Conservation (phyloP, 2,888 invertebrate species). For the Megalurothrips usitatus region DNA sequence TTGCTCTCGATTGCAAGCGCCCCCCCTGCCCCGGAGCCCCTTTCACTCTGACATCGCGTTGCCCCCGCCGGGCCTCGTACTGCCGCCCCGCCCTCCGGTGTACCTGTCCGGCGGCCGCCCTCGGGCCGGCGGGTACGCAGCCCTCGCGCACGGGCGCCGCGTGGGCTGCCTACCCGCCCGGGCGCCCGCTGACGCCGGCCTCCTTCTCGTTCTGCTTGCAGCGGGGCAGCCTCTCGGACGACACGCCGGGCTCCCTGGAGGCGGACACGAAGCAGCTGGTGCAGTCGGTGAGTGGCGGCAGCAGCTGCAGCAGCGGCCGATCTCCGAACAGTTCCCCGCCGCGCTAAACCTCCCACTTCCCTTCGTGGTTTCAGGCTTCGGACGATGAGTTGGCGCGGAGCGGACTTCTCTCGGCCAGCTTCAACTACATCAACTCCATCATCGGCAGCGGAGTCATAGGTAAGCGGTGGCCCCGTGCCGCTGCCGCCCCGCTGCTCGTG, state of each 20-base stretch:
- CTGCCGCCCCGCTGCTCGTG: not conserved
- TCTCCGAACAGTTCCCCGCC: not conserved
- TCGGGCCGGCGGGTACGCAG: no score
- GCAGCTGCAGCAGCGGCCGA: not conserved
- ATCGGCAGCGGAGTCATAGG: slow-evolving; percentile 84
- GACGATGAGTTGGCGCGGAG: not conserved
- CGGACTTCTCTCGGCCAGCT: slow-evolving; percentile 68
- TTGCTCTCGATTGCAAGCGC: no score
- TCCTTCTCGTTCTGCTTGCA: slow-evolving; percentile 43
- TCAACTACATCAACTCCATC: slow-evolving; percentile 84
- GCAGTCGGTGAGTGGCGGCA: not conserved
- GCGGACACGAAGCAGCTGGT: not conserved
- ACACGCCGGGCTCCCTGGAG: slow-evolving; percentile 50
- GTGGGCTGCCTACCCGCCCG: no score
- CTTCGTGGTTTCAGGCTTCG: not conserved
- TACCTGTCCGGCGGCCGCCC: no score
- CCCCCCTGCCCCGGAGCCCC: no score
- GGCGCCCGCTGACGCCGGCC: no score
- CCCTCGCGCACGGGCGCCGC: no score
- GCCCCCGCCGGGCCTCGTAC: no score
- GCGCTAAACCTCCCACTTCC: not conserved
- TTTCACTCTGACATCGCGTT: no score
- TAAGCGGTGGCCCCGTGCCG: no score
- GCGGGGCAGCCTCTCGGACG: slow-evolving; percentile 60
- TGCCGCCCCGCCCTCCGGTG: no score